phyloP scores from a whole-genome alignment of 2,113 vertebrate genomes.

The Siphamia tubifer region DNA sequence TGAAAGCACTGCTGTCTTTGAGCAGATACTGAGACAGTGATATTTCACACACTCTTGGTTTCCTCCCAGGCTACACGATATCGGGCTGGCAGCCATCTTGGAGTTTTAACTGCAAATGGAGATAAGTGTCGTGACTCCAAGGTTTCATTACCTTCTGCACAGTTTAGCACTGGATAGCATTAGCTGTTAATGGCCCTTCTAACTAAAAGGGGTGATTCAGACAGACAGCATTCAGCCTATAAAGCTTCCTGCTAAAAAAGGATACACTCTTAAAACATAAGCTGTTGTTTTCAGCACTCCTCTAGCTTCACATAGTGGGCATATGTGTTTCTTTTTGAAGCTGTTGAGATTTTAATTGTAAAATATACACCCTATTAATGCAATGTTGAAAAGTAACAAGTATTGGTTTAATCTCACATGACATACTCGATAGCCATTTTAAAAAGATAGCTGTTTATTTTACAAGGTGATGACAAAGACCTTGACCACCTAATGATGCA shows the following conservation, averaged over 20 bases:
- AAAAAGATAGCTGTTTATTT: not conserved
- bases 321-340: slow-evolving; percentile 4
- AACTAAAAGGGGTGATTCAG: slow-evolving; percentile 70
- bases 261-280: slow-evolving; percentile 35
- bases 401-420: not conserved
- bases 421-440: not conserved
- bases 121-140: slow-evolving; percentile 42
- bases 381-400: not conserved
- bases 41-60: slow-evolving; percentile 66
- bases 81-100: slow-evolving; percentile 45
- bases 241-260: slow-evolving; percentile 60
- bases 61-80: slow-evolving; percentile 13
- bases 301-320: not conserved
- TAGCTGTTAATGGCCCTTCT: slow-evolving; percentile 69
- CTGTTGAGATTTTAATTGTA: not conserved
- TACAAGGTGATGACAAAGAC: too few species aligned
- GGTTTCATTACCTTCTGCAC: slow-evolving; percentile 61
- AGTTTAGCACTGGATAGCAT: slow-evolving; percentile 66
- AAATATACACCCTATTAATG: not conserved
- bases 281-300: slow-evolving; percentile 23
- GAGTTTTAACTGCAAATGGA: slow-evolving; percentile 40
- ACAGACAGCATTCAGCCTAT: slow-evolving; percentile 34
- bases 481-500: too few species aligned
- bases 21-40: slow-evolving; percentile 41
- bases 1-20: slow-evolving; percentile 11